Base-by-base conservation (phyloP, 2,113 vertebrate genomes). In the Xyliphius kryptos region DNA sequence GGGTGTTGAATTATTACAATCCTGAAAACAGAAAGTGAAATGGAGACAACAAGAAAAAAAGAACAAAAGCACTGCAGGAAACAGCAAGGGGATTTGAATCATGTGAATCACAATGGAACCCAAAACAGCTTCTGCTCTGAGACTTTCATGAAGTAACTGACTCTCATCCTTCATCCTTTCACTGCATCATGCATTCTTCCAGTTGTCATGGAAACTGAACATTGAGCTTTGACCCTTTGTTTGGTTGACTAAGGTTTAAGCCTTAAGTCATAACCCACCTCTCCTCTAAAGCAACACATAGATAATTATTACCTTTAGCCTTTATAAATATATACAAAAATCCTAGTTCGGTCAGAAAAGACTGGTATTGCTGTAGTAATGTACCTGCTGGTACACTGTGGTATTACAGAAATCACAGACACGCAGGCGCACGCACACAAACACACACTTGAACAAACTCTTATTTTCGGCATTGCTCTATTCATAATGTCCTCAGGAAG, bases 401-500 rank as follows among this genome's bases (percentile, higher is more conserved):
- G 26, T 5, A 32, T 32, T 55, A 17, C 13, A 41, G 13, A 41
- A 19, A 1, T 17, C 36, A 19, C 15, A 55, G 20, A 22, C 36
- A 38, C 36, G 36, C 10, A 38, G 5, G 10, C 36, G 10, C 36
- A 38, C 36, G n/a, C 4, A 48, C 46, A 17, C 46, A 48, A 20
- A 43, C 13, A 43, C 14, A 22, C 38, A 41, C 15, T 17, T 63
- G 22, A 26, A 36, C 52, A 64, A 9, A 21, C 49, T 58, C 51
- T 54, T 53, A 54, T 79, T 68, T 43, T 78, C 73, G 74, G 77
- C 68, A 73, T 61, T 38, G 44, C 50, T 48, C 37, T 72, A 78
- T 82, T 84, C 81, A 82, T 75, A 46, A 74, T 75, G 47, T 72
- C 81, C 83, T 80, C 78, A 83, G 76, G 76, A 59, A 73, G 74